Evolutionary conservation across 2,888 invertebrate species (phyloP), one percentile per base, ranked within the genome.

Genomic region (Leptinotarsa peninsularis): DNA sequence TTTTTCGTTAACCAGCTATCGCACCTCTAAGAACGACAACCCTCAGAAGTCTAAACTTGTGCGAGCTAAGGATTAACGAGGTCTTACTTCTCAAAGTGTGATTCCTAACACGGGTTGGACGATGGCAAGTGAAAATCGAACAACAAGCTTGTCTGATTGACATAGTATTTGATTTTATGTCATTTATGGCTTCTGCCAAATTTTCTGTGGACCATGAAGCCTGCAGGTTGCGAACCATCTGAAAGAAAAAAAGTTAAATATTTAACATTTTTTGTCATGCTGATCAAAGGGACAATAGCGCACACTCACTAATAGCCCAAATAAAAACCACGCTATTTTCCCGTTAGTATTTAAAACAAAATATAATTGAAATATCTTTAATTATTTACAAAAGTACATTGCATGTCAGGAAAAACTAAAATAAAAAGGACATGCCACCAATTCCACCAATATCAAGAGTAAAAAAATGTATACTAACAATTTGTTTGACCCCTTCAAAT

Each of bases 321-420:
- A 27, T 27, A 27, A 4, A 27, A 27, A 27, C 3, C 2, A 27
- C 27, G 27, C 5, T 27, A 27, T 27, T 27, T 4, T 5, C 27
- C 67, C 49, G 10, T 66, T 66, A 49, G 43, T 66, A 66, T 66
- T 4, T 66, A 14, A 66, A 49, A 66, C 49, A 43, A 66, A 67
- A 67, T 69, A 56, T 56, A 18, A 10, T 69, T 33, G 13, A 56
- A 56, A 56, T 4, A 27, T 27, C 4, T 27, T 5, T 0, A 27
- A 27, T 27, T 27, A 27, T 27, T 27, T 4, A 27, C 56, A 56
- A 54, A 69, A 69, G 56, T 69, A 69, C 21, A 69, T 56, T 56
- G 69, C 43, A 69, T 69, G 56, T 69, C 54, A 69, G n/a, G 56
- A 69, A 69, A 69, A 56, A 69, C 54, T 69, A 56, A 56, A 69